Conservation (phyloP, 2,888 invertebrate genomes). For the Dimorphilus gyrociliatus region DNA sequence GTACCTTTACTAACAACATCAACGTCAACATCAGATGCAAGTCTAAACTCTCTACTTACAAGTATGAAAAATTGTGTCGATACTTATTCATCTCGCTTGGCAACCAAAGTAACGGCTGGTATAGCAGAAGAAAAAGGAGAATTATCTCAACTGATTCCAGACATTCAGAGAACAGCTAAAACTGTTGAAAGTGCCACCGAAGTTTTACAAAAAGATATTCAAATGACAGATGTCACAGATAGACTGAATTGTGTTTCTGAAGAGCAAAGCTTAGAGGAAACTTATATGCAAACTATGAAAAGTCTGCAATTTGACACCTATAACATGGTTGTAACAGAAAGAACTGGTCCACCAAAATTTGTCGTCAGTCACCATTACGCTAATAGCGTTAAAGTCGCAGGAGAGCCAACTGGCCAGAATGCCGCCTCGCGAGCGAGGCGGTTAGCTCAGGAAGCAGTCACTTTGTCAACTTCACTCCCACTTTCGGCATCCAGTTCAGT, state of each 20-base stretch:
- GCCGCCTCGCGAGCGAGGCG: conserved; percentile 72
- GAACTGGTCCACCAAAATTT: conserved; percentile 55
- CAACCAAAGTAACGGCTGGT: too few species aligned
- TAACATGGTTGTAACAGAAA: conserved; percentile 67
- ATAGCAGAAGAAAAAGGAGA: conserved; percentile 79
- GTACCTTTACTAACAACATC: conserved; percentile 45
- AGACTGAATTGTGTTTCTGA: conserved; percentile 1
- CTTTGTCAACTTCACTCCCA: conserved; percentile 74
- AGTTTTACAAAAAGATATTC: neutral
- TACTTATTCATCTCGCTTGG: conserved; percentile 59
- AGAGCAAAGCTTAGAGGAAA: too few species aligned
- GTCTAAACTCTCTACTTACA: conserved; percentile 58
- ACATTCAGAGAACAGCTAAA: conserved; percentile 54
- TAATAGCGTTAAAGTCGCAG: conserved; percentile 64
- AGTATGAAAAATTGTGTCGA: conserved; percentile 82
- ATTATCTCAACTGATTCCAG: conserved; percentile 67
- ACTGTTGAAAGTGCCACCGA: conserved; percentile 33
- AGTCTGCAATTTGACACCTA: conserved; percentile 74
- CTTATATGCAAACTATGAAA: conserved; percentile 73
- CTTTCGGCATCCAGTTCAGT: conserved; percentile 81
- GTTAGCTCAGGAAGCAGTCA: conserved; percentile 83
- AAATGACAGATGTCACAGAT: neutral
- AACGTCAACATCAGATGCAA: conserved; percentile 37
- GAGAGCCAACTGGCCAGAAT: conserved; percentile 65
- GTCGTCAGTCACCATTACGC: conserved; percentile 54